phyloP scores from a whole-genome alignment of 2,888 invertebrate genomes.

The Arrhopalites spinosus region DNA sequence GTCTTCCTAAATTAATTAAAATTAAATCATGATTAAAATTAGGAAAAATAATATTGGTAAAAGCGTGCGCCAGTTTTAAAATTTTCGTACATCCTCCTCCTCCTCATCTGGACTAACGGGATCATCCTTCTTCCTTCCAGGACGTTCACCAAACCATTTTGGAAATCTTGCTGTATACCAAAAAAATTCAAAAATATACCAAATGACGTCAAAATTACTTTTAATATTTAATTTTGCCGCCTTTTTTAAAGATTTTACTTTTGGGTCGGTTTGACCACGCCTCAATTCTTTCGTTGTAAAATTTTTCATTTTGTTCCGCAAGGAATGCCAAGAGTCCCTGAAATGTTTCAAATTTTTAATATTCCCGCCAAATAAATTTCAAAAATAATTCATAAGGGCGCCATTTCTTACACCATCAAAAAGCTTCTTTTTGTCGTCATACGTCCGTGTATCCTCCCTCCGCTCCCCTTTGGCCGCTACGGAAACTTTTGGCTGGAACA shows the following conservation, averaged over 20 bases:
- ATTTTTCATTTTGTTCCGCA: conserved; percentile 83
- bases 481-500: conserved; percentile 87
- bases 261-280: conserved; percentile 88
- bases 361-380: too few relatives aligned
- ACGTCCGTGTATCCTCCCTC: conserved; percentile 95
- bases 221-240: conserved; percentile 3
- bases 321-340: too few relatives aligned
- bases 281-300: conserved; percentile 84
- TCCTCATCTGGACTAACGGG: conserved; percentile 87
- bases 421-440: conserved; percentile 93
- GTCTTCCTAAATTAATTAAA: not conserved
- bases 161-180: conserved; percentile 79
- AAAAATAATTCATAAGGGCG: too few relatives aligned
- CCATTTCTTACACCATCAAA: conserved; percentile 85
- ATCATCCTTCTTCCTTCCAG: conserved; percentile 88
- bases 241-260: conserved; percentile 69
- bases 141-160: conserved; percentile 94
- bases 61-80: not conserved
- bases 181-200: not conserved
- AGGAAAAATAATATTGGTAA: not conserved
- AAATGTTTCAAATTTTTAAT: too few relatives aligned
- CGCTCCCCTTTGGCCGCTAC: conserved; percentile 98
- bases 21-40: not conserved
- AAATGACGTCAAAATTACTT: not conserved
- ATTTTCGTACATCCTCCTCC: conserved; percentile 62